A percentile compares a stretch with the other conserved stretches of the same genome.
Evolutionary conservation across 2,113 vertebrate genomes (phyloP).

Genomic region (Acrocephalus kingi): DNA sequence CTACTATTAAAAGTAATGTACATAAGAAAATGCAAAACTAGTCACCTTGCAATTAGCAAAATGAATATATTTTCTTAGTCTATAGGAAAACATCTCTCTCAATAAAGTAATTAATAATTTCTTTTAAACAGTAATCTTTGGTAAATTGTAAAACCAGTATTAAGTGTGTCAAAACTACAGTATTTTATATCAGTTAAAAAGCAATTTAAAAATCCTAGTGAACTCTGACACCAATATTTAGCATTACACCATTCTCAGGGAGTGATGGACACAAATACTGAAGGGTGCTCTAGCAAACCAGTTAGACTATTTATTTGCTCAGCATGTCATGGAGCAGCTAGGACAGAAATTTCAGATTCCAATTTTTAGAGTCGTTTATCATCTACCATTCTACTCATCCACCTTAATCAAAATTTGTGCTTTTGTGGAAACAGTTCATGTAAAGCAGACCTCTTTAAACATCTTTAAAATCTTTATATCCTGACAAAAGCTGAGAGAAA

Average conservation of each 20-base stretch:
- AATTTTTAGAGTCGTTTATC: background rate
- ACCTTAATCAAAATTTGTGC: background rate
- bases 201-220: background rate
- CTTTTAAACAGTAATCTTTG: background rate
- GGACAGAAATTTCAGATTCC: background rate
- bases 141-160: background rate
- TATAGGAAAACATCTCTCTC: background rate
- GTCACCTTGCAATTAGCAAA: background rate
- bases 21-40: background rate
- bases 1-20: background rate
- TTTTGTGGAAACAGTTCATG: background rate
- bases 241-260: background rate
- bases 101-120: background rate
- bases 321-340: background rate
- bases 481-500: background rate
- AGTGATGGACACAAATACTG: background rate
- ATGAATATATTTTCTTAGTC: background rate
- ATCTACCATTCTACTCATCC: background rate
- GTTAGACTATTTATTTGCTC: background rate
- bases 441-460: background rate
- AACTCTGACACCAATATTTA: background rate
- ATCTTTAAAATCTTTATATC: background rate
- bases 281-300: background rate
- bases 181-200: background rate
- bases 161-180: background rate